Evolutionary conservation across 2,113 vertebrate species (phyloP).

Genomic region (Heloderma charlesbogerti): DNA sequence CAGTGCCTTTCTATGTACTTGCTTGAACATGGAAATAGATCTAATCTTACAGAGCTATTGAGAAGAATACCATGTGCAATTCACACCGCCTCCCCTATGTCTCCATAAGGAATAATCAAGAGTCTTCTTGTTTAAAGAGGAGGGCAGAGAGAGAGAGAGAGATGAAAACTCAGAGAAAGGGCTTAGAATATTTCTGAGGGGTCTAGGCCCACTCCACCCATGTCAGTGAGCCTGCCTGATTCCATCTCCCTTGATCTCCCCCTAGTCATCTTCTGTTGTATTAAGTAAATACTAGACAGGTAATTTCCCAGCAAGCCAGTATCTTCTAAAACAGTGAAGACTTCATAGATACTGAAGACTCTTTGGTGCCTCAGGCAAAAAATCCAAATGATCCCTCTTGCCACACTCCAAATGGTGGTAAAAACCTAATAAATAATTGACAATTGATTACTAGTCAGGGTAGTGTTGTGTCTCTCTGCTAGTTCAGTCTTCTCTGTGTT

Average conservation of each 20-base stretch:
- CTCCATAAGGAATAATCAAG: too few relatives aligned
- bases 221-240: background rate
- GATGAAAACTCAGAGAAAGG: background rate
- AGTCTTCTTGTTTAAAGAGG: too few relatives aligned
- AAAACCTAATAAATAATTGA: too few relatives aligned
- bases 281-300: too few relatives aligned
- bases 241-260: background rate
- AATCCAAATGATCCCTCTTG: too few relatives aligned
- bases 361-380: too few relatives aligned
- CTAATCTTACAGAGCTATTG: background rate
- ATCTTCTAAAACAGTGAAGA: too few relatives aligned
- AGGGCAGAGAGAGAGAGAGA: too few relatives aligned
- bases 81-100: too few relatives aligned
- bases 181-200: background rate
- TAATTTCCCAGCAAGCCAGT: too few relatives aligned
- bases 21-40: background rate
- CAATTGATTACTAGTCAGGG: background rate
- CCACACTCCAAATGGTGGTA: too few relatives aligned
- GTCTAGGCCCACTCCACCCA: background rate
- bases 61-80: background rate
- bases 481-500: background rate
- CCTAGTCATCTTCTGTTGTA: background rate
- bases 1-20: background rate
- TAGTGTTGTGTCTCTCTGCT: background rate
- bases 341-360: too few relatives aligned